Conservation (phyloP, 2,888 invertebrate species). For the Sarcophaga carnaria region DNA sequence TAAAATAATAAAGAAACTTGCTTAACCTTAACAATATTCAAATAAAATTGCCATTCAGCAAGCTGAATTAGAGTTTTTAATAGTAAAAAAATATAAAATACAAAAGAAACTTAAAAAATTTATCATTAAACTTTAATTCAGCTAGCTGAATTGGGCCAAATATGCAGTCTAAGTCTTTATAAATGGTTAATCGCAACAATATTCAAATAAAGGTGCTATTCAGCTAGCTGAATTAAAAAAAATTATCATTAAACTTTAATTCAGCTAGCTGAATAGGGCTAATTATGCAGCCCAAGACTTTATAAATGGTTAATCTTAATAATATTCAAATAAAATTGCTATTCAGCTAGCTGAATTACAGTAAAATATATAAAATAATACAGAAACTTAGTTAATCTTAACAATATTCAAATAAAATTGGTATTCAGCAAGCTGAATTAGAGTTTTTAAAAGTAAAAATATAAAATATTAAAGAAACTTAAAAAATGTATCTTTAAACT, state of each 20-base stretch:
- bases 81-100: background rate
- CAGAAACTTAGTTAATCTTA: too few species aligned
- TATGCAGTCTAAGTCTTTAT: too few species aligned
- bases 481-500: background rate
- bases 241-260: too few species aligned
- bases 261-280: background rate
- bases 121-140: background rate
- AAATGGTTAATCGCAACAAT: too few species aligned
- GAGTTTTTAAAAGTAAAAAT: too few species aligned
- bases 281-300: background rate
- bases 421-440: constrained; percentile 31
- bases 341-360: constrained; percentile 35
- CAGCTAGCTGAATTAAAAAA: too few species aligned
- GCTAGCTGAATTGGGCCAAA: too few species aligned
- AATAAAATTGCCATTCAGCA: background rate
- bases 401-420: background rate
- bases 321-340: background rate
- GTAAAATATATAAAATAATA: background rate
- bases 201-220: too few species aligned
- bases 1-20: background rate
- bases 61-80: constrained; percentile 9
- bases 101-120: background rate
- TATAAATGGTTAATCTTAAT: background rate
- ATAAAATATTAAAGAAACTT: background rate
- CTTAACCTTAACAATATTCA: background rate